Evolutionary conservation across 2,888 invertebrate species (phyloP).

Genomic region (Drosophila ochracea): DNA sequence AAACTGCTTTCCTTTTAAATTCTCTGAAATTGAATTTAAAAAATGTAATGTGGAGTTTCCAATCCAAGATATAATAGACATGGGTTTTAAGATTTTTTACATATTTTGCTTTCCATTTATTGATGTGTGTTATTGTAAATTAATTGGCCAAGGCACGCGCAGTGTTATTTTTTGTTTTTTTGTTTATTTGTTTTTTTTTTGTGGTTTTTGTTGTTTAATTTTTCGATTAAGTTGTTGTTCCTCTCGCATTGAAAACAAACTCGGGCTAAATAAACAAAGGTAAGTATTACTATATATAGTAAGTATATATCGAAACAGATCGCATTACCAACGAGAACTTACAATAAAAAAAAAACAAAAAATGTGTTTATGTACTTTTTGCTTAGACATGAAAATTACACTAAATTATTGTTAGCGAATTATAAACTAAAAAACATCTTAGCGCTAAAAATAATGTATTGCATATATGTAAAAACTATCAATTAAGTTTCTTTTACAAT

Average conservation of each 20-base stretch:
- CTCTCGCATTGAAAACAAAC: constrained; percentile 38
- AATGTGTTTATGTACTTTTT: constrained; percentile 51
- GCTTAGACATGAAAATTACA: constrained; percentile 68
- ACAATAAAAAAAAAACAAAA: constrained; percentile 49
- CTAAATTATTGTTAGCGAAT: constrained; percentile 72
- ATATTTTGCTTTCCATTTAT: constrained; percentile 67
- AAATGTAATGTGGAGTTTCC: not conserved
- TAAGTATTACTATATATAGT: constrained; percentile 1
- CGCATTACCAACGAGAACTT: constrained; percentile 60
- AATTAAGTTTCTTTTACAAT: constrained; percentile 46
- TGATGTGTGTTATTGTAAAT: constrained; percentile 76
- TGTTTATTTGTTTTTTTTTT: constrained; percentile 7
- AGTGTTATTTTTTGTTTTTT: constrained; percentile 43
- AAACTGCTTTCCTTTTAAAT: not conserved
- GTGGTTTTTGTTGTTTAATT: not conserved
- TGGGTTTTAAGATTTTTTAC: constrained; percentile 20
- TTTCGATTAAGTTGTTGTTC: not conserved
- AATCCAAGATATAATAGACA: not conserved
- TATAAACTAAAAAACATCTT: constrained; percentile 80
- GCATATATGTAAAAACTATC: constrained; percentile 52
- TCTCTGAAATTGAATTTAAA: not conserved
- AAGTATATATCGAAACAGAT: constrained; percentile 37
- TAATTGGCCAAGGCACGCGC: constrained; percentile 72
- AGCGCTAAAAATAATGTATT: constrained; percentile 61
- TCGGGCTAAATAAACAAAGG: constrained; percentile 49